Percentiles rank a stretch among this genome's conserved stretches.
Evolutionary conservation across 2,888 invertebrate species (phyloP).

Genomic region (Calephelis perditalis): DNA sequence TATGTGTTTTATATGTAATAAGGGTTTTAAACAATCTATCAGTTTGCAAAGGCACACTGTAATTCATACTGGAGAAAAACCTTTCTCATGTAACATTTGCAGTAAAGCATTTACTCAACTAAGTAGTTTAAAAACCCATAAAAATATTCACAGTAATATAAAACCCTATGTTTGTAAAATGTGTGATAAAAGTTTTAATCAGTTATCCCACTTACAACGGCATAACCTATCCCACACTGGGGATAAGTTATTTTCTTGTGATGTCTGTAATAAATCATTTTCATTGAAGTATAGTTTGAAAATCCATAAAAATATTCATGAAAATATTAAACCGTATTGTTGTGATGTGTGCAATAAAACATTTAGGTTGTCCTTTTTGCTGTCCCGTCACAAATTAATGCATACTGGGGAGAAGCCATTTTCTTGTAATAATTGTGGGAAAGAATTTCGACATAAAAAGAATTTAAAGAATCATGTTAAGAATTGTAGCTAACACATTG

Average conservation of each 20-base stretch:
- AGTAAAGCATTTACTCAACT: slow-evolving; percentile 8
- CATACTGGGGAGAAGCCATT: not conserved
- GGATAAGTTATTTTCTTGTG: slow-evolving; percentile 5
- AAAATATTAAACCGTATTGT: slow-evolving; percentile 8
- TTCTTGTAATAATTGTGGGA: not conserved
- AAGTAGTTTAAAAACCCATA: slow-evolving; percentile 1
- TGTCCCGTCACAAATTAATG: not conserved
- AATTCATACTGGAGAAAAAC: not conserved
- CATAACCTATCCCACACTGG: slow-evolving; percentile 9
- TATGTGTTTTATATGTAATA: not conserved
- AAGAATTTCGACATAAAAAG: no score
- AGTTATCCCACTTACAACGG: slow-evolving; percentile 5
- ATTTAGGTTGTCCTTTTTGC: not conserved
- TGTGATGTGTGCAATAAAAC: slow-evolving; percentile 13
- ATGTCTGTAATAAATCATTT: slow-evolving; percentile 8
- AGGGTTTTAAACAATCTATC: not conserved
- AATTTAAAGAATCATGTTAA: no score
- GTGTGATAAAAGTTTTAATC: not conserved
- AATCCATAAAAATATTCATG: slow-evolving; percentile 7
- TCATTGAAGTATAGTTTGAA: slow-evolving; percentile 7
- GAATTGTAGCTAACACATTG: no score
- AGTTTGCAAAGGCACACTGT: slow-evolving; percentile 5
- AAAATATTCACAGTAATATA: not conserved
- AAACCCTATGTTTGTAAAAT: not conserved
- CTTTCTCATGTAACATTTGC: not conserved